Base-by-base conservation (phyloP, 2,888 invertebrate genomes). In the Rhabditophanes sp. region DNA sequence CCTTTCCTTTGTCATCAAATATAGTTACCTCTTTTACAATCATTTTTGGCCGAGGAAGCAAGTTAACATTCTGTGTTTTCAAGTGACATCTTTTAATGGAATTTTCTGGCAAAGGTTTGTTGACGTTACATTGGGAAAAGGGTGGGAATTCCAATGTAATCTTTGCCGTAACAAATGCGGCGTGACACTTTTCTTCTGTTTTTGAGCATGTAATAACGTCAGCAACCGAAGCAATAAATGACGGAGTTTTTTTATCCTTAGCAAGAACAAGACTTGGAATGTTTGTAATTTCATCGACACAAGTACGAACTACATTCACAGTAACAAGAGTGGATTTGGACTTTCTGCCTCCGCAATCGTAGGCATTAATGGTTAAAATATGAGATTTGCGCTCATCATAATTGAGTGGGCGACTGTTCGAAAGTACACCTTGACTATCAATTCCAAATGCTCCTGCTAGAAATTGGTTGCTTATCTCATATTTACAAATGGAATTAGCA, bases 281-380 rank as follows among this genome's bases (percentile, higher is more conserved):
- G n/a, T n/a, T n/a, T n/a, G n/a, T n/a, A 12, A 52, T 31, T 30
- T 47, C 47, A 27, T 50, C 45, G 16, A 44, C 39, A 33, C 58
- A 58, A 28, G 41, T 40, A 48, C 42, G 44, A 74, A 80, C 80
- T 48, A 88, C 83, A 68, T 84, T 83, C 67, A 96, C 80, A 62
- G 87, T 93, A 59, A 96, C 85, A 78, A 88, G 80, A 30, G 85
- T 83, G 0, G 88, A 85, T 25, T 80, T 75, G 0, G 87, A 87
- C 66, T 49, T 47, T 3, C 50, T 41, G 81, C 85, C 85, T 28
- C 87, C 90, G 68, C 93, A 93, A 69, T 93, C 93, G 66, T 83
- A 84, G 2, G 93, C 93, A 41, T 88, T 83, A 41, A 93, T 84
- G 20, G 84, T 83, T 30, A 96, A 72, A 53, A 93, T 88, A 72